Base-by-base conservation (phyloP, 2,797 vertebrate species). In the Phoebastria nigripes region DNA sequence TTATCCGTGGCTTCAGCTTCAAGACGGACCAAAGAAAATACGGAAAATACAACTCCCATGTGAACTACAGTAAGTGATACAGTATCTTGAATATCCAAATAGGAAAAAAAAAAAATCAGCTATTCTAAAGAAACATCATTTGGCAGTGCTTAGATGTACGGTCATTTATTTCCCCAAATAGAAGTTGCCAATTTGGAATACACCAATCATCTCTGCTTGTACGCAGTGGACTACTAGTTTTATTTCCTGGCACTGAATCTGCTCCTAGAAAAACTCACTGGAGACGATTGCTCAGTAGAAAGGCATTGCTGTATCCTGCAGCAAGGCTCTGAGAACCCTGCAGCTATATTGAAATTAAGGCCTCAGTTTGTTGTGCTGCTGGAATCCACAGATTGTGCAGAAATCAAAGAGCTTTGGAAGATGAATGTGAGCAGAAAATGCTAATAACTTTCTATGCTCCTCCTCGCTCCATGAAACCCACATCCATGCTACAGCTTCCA, bases 81-180 rank as follows among this genome's bases (percentile, higher is more conserved):
- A 37, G 29, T 26, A 66, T 17, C 17, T 11, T 17, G 26, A 82
- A n/a, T 73, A 80, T 18, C 44, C 28, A 78, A 80, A 56, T 3
- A 79, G 11, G 7, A 2, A 15, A 47, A 31, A 21, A 26, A 25
- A 46, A 9, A 21, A 47, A 29, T 1, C 12, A 78, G 18, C 26
- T 84, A 29, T 61, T 90, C 29, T 62, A 59, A 69, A 83, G n/a
- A 31, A 54, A 41, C 39, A 33, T 29, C 0, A 61, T 41, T 81
- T 78, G 33, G 18, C 37, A 83, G 21, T 35, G 11, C n/a, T 87
- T 74, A 74, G 26, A 37, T 0, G 0, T 46, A 10, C 0, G 1
- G 14, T 70, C 15, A 44, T 86, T 79, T 74, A 81, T 70, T 90
- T 86, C 28, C 19, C 49, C 16, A 59, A 29, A 6, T 0, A 61